These are phyloP conservation scores for Pangasianodon gigas DNA, from an alignment of 2,113 vertebrate species.

Conservation along the genomic window DNA sequence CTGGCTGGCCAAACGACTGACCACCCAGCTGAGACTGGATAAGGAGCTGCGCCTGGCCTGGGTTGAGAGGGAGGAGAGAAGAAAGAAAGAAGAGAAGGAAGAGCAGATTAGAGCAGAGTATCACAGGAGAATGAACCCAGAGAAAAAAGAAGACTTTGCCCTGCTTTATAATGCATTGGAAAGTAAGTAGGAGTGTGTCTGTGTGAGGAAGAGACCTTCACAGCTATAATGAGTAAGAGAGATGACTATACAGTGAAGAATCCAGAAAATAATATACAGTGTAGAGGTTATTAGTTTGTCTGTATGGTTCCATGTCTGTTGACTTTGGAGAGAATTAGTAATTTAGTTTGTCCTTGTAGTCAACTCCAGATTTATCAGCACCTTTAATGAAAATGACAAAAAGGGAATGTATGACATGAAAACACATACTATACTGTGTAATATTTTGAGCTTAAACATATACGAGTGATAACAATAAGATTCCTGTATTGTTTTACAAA, in stretches of 20 bases:
- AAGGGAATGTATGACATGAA: not conserved
- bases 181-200: constrained; percentile 72
- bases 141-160: constrained; percentile 84
- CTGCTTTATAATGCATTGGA: constrained; percentile 84
- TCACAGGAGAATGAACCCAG: constrained; percentile 79
- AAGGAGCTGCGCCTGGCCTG: constrained; percentile 71
- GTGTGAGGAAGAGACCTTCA: not conserved
- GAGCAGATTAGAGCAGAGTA: constrained; percentile 73
- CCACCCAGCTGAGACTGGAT: constrained; percentile 70
- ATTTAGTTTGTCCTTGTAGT: not conserved
- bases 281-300: not conserved
- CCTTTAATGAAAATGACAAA: not conserved
- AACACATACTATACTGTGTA: not conserved
- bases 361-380: not conserved
- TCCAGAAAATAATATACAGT: not conserved
- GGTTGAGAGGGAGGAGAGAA: constrained; percentile 74
- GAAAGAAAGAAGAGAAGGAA: constrained; percentile 75
- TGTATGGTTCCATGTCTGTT: not conserved
- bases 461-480: not conserved
- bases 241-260: not conserved
- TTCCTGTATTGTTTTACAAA: not conserved
- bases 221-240: not conserved
- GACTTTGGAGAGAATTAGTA: not conserved
- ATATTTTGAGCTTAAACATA: not conserved
- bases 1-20: constrained; percentile 77